Percentiles rank a stretch among this genome's conserved stretches.
Evolutionary conservation across 1,140 invertebrate genomes (phyloP).

Genomic region (Calliopsis andreniformis): DNA sequence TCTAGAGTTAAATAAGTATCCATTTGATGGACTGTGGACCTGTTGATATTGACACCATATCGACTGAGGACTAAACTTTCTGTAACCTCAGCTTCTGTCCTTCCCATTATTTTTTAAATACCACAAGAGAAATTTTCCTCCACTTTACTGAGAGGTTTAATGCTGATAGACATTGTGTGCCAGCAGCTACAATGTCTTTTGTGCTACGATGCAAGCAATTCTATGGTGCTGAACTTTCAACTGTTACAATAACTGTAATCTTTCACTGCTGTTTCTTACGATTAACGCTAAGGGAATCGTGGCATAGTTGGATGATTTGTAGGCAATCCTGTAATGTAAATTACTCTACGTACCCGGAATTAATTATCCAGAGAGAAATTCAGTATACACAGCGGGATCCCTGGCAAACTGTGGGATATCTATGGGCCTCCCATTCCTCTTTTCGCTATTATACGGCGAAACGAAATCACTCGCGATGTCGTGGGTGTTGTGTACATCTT

Average conservation of each 20-base stretch:
- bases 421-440: constrained; percentile 31
- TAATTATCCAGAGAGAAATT: constrained; percentile 58
- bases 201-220: too few species aligned
- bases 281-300: too few species aligned
- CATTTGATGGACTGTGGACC: too few species aligned
- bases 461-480: not conserved
- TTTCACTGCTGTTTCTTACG: not conserved
- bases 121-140: too few species aligned
- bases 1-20: too few species aligned
- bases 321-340: not conserved
- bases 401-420: constrained; percentile 43
- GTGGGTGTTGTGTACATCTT: constrained; percentile 12
- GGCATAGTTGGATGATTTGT: not conserved
- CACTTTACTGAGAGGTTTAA: too few species aligned
- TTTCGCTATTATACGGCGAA: constrained; percentile 9
- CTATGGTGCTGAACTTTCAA: not conserved
- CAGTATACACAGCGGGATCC: constrained; percentile 38
- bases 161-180: too few species aligned
- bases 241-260: not conserved
- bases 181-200: too few species aligned
- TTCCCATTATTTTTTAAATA: too few species aligned
- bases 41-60: too few species aligned
- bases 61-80: too few species aligned
- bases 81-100: too few species aligned
- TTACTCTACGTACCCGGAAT: constrained; percentile 38